Percentiles rank a stretch among this genome's conserved stretches.
Evolutionary conservation across 2,797 vertebrate species (phyloP).

Genomic region (Premnoplex brunnescens): DNA sequence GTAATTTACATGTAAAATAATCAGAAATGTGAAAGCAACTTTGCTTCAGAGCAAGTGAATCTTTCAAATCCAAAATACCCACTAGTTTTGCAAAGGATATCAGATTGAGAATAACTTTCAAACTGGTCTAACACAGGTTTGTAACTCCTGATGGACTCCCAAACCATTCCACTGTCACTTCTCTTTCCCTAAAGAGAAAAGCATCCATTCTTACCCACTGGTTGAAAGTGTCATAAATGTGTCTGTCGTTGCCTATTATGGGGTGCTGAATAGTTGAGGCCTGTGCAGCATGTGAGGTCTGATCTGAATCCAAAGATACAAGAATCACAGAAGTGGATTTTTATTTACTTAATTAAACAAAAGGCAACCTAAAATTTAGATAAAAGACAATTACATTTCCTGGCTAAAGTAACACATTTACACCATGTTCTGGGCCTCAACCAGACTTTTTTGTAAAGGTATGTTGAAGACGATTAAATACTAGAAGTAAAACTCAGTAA

Average conservation of each 20-base stretch:
- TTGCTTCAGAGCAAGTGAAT: background rate
- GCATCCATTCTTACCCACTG: constrained; percentile 86
- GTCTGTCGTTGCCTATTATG: constrained; percentile 76
- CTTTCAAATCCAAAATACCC: background rate
- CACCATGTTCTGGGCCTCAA: background rate
- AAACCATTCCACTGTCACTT: background rate
- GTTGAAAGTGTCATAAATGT: constrained; percentile 87
- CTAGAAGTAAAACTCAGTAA: background rate
- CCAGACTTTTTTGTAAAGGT: background rate
- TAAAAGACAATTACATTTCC: background rate
- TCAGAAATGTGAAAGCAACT: background rate
- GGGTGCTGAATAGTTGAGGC: constrained; percentile 29
- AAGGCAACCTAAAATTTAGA: background rate
- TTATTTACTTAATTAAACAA: constrained; percentile 21
- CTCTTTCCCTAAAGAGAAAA: background rate
- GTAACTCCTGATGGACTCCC: background rate
- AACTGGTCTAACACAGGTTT: background rate
- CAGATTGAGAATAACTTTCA: accelerated
- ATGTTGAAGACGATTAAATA: background rate
- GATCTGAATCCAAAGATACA: constrained; percentile 66
- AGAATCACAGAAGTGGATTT: constrained; percentile 18
- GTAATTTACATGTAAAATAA: background rate
- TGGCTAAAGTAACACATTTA: background rate
- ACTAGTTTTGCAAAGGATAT: background rate
- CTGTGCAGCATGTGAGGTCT: constrained; percentile 27